These are phyloP conservation scores for Branchipolynoe longqiensis DNA, from an alignment of 2,888 invertebrate species.

Conservation along the genomic window DNA sequence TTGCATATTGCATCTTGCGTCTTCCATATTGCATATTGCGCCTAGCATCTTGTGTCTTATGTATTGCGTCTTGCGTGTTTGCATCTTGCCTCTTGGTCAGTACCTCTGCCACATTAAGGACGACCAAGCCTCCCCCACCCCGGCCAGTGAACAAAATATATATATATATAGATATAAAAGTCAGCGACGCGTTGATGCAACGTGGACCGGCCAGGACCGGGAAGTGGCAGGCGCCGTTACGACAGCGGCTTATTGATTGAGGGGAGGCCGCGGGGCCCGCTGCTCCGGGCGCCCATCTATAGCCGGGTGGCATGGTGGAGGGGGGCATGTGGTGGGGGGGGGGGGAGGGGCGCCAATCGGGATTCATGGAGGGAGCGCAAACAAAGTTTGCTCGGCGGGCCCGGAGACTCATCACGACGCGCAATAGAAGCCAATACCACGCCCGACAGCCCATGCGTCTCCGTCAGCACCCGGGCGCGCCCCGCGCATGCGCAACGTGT, in stretches of 20 bases:
- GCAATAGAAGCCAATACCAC: slow-evolving; percentile 51
- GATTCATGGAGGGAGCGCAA: slow-evolving; percentile 46
- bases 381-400: slow-evolving; percentile 44
- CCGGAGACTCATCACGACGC: slow-evolving; percentile 29
- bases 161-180: no score
- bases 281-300: slow-evolving; percentile 27
- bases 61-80: no score
- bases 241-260: slow-evolving; percentile 54
- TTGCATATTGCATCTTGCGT: no score
- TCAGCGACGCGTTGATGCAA: no score
- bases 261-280: slow-evolving; percentile 8
- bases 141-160: no score
- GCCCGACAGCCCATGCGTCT: slow-evolving; percentile 52
- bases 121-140: no score
- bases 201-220: background rate
- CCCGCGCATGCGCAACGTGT: slow-evolving; percentile 35
- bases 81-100: no score
- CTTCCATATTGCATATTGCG: no score
- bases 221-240: slow-evolving; percentile 41
- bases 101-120: no score
- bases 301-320: no score
- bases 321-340: background rate
- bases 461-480: slow-evolving; percentile 44
- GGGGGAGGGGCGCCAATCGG: slow-evolving; percentile 5
- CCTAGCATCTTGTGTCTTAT: no score